A percentile compares a stretch with the other conserved stretches of the same genome.
These are phyloP conservation scores for Formica aserva DNA, from an alignment of 2,888 invertebrate species.

Conservation along the genomic window DNA sequence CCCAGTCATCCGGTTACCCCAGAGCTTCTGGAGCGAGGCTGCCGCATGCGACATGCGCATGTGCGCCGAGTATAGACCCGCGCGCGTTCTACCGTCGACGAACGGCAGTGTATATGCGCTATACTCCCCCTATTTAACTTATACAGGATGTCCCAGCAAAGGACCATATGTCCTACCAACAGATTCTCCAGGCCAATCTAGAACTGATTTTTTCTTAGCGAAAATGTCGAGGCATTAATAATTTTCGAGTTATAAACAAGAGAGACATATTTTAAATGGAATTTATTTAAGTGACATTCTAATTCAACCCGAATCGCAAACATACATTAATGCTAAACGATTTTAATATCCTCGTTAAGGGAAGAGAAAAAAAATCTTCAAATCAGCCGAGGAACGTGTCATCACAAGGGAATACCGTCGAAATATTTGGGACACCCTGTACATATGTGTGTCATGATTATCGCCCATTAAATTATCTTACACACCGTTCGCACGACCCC, in stretches of 20 bases:
- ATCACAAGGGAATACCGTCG: too few species aligned
- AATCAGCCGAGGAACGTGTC: neutral
- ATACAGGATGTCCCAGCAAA: constrained; percentile 28
- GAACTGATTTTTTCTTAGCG: neutral
- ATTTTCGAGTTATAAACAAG: neutral
- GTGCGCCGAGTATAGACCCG: constrained; percentile 77
- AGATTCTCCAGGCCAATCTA: neutral
- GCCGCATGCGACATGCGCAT: constrained; percentile 65
- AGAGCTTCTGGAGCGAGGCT: constrained; percentile 43
- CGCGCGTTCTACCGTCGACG: constrained; percentile 67
- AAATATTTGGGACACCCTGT: constrained; percentile 11
- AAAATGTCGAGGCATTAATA: neutral
- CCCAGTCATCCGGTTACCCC: constrained; percentile 30
- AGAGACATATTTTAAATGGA: neutral
- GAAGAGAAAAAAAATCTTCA: neutral
- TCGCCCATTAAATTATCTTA: constrained; percentile 77
- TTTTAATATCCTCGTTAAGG: too few species aligned
- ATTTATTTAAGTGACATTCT: too few species aligned
- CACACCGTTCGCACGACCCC: constrained; percentile 59
- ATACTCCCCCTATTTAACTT: neutral
- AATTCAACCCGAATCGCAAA: too few species aligned
- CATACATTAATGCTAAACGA: too few species aligned
- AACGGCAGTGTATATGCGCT: constrained; percentile 61
- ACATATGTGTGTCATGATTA: constrained; percentile 72
- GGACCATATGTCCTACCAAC: neutral